Evolutionary conservation across 2,888 invertebrate genomes (phyloP).

Genomic region (Platerodrilus igneus): DNA sequence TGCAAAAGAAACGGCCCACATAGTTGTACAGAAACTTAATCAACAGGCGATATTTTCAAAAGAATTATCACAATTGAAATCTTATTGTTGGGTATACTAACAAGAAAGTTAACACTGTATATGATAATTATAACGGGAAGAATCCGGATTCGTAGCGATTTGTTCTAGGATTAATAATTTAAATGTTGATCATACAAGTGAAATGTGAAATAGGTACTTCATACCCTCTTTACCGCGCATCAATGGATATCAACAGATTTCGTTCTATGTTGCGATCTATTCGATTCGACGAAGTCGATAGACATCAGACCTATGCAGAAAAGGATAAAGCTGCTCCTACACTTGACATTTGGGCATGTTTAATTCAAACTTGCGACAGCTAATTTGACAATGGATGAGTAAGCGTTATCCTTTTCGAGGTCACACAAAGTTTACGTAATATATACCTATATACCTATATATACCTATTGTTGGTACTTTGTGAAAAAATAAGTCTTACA

Average conservation of each 20-base stretch:
- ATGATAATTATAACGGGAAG: not conserved
- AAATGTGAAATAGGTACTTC: conserved; percentile 25
- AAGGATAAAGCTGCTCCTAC: too few species aligned
- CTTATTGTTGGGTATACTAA: not conserved
- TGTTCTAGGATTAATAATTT: conserved; percentile 25
- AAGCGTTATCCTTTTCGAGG: too few species aligned
- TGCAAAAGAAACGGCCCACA: conserved; percentile 8
- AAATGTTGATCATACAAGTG: conserved; percentile 23
- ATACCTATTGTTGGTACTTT: conserved; percentile 13
- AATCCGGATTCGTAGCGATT: conserved; percentile 3
- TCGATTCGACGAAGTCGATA: not conserved
- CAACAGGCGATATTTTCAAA: not conserved
- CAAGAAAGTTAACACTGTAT: not conserved
- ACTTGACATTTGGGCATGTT: too few species aligned
- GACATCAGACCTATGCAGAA: too few species aligned
- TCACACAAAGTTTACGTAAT: too few species aligned
- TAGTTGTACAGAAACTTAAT: conserved; percentile 7
- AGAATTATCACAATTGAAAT: not conserved
- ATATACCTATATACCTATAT: too few species aligned
- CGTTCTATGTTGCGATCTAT: not conserved
- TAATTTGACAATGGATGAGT: too few species aligned
- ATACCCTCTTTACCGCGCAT: conserved; percentile 24
- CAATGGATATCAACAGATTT: conserved; percentile 16
- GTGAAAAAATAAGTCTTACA: conserved; percentile 20
- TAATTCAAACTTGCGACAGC: too few species aligned